Evolutionary conservation across 2,888 invertebrate genomes (phyloP), one percentile per base, ranked within the genome.

Genomic region (Sericinus montela): DNA sequence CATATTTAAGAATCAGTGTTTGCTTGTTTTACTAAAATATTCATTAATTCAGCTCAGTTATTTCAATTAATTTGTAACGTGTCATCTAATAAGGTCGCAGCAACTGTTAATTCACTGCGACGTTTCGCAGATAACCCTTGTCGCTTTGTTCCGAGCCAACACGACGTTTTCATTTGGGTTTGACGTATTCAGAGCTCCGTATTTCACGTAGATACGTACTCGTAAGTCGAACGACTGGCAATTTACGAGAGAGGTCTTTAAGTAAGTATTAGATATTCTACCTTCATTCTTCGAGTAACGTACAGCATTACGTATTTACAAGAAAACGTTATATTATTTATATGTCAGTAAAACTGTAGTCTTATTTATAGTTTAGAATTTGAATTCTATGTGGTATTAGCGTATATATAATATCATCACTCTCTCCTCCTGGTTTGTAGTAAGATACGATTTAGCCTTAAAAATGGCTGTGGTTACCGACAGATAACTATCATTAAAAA

Each of bases 161-260:
- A 16, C 38, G 32, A 35, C 43, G 7, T 34, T 40, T n/a, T 40
- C 46, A 46, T 46, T 46, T 46, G 13, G 25, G 15, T 40, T 40
- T 46, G 40, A 46, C 46, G 28, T 39, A 32, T 39, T 32, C 23
- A 45, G 38, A 30, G 23, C 30, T 11, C 38, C 30, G 39, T 46
- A 39, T 34, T 38, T 39, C 11, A 25, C 40, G n/a, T 14, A 39
- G 39, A 45, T 29, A 6, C 25, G 8, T 23, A 23, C 3, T 5
- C 6, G 23, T 4, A 29, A 29, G 38, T 30, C 41, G 29, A 14
- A 3, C 28, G 46, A 1, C 39, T 40, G 40, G 39, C 35, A 46
- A 46, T 40, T 46, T 40, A 10, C 15, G 38, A 46, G 39, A 46
- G 23, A 46, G 46, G 32, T 46, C 15, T 46, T 40, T 34, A 34